Conservation (phyloP, 2,113 vertebrate species). For the Chroicocephalus ridibundus region DNA sequence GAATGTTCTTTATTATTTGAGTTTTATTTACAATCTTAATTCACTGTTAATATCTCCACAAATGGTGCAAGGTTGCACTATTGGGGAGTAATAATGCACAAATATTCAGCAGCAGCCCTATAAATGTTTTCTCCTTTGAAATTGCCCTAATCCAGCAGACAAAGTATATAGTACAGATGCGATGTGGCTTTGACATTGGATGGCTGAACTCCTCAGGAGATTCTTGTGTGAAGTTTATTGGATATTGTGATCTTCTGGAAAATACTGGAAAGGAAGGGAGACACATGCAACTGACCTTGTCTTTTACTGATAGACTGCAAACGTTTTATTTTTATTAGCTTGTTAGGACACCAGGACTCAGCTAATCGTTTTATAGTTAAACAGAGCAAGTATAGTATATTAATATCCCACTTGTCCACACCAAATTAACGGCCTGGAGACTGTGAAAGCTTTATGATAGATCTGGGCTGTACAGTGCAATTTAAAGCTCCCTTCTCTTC, state of each 20-base stretch:
- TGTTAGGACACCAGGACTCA: not conserved
- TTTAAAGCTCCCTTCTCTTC: not conserved
- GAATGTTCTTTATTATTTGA: not conserved
- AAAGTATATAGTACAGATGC: not conserved
- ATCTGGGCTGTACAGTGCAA: not conserved
- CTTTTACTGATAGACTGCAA: not conserved
- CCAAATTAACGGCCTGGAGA: constrained; percentile 12
- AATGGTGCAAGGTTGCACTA: not conserved
- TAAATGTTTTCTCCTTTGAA: not conserved
- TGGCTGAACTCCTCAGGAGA: not conserved
- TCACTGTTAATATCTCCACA: not conserved
- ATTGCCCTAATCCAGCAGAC: not conserved
- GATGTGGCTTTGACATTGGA: not conserved
- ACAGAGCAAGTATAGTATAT: not conserved
- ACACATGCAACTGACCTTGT: not conserved
- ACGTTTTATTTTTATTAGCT: constrained; percentile 37
- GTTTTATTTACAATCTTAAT: not conserved
- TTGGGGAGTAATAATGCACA: not conserved
- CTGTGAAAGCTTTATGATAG: constrained; percentile 12
- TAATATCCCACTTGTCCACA: constrained; percentile 10
- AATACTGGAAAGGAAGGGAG: not conserved
- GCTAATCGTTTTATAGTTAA: constrained; percentile 32
- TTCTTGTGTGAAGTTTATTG: not conserved
- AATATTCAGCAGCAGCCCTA: not conserved
- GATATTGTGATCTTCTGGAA: not conserved